phyloP scores from a whole-genome alignment of 2,888 invertebrate species.

The Lissocephala sabroskyi region DNA sequence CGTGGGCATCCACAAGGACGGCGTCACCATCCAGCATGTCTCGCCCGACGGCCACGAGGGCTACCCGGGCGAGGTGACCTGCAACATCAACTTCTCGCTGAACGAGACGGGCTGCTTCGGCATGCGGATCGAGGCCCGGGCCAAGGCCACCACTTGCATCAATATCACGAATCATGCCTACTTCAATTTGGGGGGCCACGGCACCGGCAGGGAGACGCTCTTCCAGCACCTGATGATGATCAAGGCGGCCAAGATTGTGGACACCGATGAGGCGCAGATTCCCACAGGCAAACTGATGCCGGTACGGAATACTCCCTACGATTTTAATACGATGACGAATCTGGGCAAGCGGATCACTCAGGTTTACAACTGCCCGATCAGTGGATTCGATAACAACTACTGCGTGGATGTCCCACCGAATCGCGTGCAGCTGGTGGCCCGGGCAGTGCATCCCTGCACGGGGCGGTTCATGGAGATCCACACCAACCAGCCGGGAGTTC shows the following conservation, averaged over 20 bases:
- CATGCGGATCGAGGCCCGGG: slow-evolving; percentile 84
- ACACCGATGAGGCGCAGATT: slow-evolving; percentile 79
- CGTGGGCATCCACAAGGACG: slow-evolving; percentile 50
- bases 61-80: slow-evolving; percentile 87
- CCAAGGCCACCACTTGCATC: slow-evolving; percentile 85
- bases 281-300: slow-evolving; percentile 81
- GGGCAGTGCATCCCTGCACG: slow-evolving; percentile 79
- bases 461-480: slow-evolving; percentile 86
- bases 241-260: slow-evolving; percentile 84
- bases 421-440: slow-evolving; percentile 76
- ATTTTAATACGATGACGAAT: slow-evolving; percentile 79
- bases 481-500: slow-evolving; percentile 91
- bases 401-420: slow-evolving; percentile 41
- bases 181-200: slow-evolving; percentile 92
- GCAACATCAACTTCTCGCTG: slow-evolving; percentile 81
- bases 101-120: slow-evolving; percentile 81
- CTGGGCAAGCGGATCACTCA: slow-evolving; percentile 79
- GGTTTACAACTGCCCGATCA: slow-evolving; percentile 75
- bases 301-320: slow-evolving; percentile 82
- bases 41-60: slow-evolving; percentile 89
- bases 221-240: slow-evolving; percentile 81
- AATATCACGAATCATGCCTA: slow-evolving; percentile 91
- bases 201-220: slow-evolving; percentile 74
- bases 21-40: slow-evolving; percentile 81
- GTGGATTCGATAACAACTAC: slow-evolving; percentile 45